Percentiles rank a stretch among this genome's conserved stretches.
Evolutionary conservation across 2,113 vertebrate genomes (phyloP).

Genomic region (Tylochromis polylepis): DNA sequence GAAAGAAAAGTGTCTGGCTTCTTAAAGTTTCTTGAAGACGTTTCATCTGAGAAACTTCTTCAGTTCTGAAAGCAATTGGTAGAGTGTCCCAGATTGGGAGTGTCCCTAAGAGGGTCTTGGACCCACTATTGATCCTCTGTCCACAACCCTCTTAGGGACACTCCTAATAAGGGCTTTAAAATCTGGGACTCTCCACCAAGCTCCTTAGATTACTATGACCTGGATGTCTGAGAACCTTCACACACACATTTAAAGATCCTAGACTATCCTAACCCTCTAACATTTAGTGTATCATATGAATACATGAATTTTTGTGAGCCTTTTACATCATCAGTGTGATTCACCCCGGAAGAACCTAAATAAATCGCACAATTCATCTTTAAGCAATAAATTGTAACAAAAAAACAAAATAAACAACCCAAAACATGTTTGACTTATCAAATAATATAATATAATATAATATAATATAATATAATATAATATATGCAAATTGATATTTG

Average conservation of each 20-base stretch:
- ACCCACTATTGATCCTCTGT: too few species aligned
- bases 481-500: too few species aligned
- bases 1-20: accelerated
- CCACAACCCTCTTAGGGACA: accelerated
- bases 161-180: accelerated
- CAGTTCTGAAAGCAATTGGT: neutral
- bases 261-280: neutral
- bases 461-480: too few species aligned
- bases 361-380: neutral
- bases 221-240: neutral
- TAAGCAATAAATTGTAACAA: too few species aligned
- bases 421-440: too few species aligned
- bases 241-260: neutral
- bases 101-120: neutral
- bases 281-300: accelerated
- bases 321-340: neutral
- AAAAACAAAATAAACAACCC: too few species aligned
- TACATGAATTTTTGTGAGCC: accelerated
- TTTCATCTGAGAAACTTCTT: accelerated
- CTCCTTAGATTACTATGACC: neutral
- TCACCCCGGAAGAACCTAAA: neutral
- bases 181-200: neutral
- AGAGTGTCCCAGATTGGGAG: neutral
- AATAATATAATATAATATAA: too few species aligned
- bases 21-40: neutral